Percentiles rank a stretch among this genome's conserved stretches.
Conservation (phyloP, 2,797 vertebrate species). For the Intellagama lesueurii region DNA sequence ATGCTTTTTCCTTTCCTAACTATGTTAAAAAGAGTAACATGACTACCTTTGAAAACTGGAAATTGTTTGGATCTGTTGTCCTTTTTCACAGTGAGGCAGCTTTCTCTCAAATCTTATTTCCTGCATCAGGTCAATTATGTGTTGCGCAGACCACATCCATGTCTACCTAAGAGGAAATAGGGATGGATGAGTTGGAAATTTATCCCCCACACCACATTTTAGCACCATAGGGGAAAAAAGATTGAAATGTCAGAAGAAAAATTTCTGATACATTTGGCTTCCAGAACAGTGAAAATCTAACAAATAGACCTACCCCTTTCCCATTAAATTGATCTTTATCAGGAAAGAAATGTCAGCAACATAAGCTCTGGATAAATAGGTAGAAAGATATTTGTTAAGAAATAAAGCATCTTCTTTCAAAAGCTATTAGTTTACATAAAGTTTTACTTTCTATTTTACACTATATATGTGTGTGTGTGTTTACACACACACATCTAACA, state of each 20-base stretch:
- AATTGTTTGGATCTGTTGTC: constrained; percentile 35
- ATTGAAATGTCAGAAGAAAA: constrained; percentile 59
- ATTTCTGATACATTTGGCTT: constrained; percentile 59
- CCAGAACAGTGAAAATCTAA: constrained; percentile 27
- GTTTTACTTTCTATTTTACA: constrained; percentile 46
- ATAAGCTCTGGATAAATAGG: constrained; percentile 54
- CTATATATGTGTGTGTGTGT: constrained; percentile 27
- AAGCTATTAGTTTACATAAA: constrained; percentile 35
- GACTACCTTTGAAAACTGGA: not conserved
- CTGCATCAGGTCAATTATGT: constrained; percentile 58
- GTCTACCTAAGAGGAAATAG: constrained; percentile 64
- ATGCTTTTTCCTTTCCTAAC: not conserved
- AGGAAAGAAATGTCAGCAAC: constrained; percentile 47
- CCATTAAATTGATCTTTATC: constrained; percentile 41
- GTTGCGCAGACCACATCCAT: constrained; percentile 51
- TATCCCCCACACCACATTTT: constrained; percentile 47
- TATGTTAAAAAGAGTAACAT: too few species aligned
- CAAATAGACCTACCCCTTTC: not conserved
- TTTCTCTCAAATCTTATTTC: constrained; percentile 27
- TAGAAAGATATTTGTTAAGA: constrained; percentile 53
- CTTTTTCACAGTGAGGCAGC: constrained; percentile 24
- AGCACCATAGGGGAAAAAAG: constrained; percentile 58
- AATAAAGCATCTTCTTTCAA: constrained; percentile 55
- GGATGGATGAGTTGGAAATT: constrained; percentile 58
- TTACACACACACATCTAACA: not conserved